Evolutionary conservation across 2,113 vertebrate genomes (phyloP), one percentile per base, ranked within the genome.

Genomic region (Bombycilla garrulus): DNA sequence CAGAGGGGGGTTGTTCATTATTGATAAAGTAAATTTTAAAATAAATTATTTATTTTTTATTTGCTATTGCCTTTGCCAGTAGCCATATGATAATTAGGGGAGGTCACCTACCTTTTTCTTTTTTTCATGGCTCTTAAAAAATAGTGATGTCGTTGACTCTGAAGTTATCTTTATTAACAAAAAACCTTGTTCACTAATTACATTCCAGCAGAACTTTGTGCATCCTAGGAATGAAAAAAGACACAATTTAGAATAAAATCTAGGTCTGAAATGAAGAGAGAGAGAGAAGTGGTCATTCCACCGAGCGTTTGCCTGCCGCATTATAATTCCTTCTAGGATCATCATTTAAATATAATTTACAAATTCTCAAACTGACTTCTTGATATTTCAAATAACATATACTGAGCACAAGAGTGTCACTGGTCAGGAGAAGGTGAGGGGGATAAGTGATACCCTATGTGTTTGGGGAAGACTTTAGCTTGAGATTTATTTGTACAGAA

Each of bases 261-360:
- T 28, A 29, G 1, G 2, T 71, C 53, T 93, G 50, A 58, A 71
- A 22, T 23, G 6, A 26, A 16, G 33, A 42, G 33, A 44, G n/a
- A 35, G 5, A 33, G 16, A 31, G 19, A 36, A 6, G 21, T 33
- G 4, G 9, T 44, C 25, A 25, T 10, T 58, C 12, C 0, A 2
- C 16, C 35, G 23, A 38, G 35, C 10, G 1, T 69, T 77, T 87
- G 7, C 11, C 21, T 65, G 60, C 11, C 3, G 2, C 0, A 0
- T 53, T 61, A 18, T 57, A 79, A 42, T 71, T 81, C 31, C 5
- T 78, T 62, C 15, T 35, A 20, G 31, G 40, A 62, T 11, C 66
- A 19, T 53, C 6, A 40, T 45, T 92, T 42, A 74, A 50, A 31
- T 45, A 24, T 22, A 1, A 53, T 62, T 66, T 56, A 5, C 15